These are phyloP conservation scores for Chiloscyllium plagiosum DNA, from an alignment of 2,113 vertebrate genomes.

Conservation along the genomic window DNA sequence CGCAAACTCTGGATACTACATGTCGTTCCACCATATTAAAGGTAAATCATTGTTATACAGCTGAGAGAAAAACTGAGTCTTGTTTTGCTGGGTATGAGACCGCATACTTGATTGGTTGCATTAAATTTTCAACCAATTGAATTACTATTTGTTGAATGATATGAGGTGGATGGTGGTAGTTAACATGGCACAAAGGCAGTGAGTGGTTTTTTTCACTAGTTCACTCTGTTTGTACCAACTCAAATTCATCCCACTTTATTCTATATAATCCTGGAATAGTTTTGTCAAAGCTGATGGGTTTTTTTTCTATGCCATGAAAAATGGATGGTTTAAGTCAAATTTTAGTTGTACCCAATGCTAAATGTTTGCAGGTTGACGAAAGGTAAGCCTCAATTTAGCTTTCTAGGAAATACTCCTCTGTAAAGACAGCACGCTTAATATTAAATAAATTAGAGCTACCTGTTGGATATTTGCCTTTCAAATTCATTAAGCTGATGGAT, in stretches of 20 bases:
- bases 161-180: not conserved
- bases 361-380: not conserved
- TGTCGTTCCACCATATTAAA: not conserved
- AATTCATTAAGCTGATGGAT: not conserved
- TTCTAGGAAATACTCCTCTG: not conserved
- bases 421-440: not conserved
- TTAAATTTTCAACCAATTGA: not conserved
- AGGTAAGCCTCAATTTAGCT: not conserved
- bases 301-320: not conserved
- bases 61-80: not conserved
- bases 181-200: not conserved
- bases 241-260: not conserved
- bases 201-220: not conserved
- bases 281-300: not conserved
- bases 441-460: not conserved
- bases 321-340: not conserved
- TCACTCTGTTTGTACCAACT: not conserved
- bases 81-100: not conserved
- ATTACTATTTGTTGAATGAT: not conserved
- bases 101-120: not conserved
- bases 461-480: not conserved
- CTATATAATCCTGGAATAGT: not conserved
- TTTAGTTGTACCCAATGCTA: not conserved
- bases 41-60: not conserved
- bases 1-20: not conserved